Percentiles rank a stretch among this genome's conserved stretches.
Conservation (phyloP, 2,888 invertebrate species). For the Xylota sylvarum region DNA sequence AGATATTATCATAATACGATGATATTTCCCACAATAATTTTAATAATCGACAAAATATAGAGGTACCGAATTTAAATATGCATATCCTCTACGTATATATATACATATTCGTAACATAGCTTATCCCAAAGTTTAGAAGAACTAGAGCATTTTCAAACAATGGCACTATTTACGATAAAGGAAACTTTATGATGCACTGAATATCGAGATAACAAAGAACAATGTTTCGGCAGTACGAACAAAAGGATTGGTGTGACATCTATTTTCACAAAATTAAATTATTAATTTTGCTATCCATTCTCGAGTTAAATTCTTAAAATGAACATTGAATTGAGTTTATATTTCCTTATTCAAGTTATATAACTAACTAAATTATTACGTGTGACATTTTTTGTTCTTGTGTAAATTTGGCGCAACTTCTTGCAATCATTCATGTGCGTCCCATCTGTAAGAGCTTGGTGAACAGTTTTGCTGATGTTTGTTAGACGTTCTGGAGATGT, state of each 20-base stretch:
- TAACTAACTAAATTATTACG: too few relatives aligned
- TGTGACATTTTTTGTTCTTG: neutral
- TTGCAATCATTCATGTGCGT: too few relatives aligned
- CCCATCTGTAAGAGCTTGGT: too few relatives aligned
- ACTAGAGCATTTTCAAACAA: neutral
- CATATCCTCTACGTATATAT: too few relatives aligned
- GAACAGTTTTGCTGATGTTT: too few relatives aligned
- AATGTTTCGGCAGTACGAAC: neutral
- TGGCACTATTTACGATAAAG: neutral
- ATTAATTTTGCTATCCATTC: neutral
- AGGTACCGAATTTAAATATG: too few relatives aligned
- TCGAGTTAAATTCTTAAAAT: neutral
- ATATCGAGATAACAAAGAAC: neutral
- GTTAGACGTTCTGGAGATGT: too few relatives aligned
- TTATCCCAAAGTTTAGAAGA: neutral
- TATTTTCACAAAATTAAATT: neutral
- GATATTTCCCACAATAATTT: too few relatives aligned
- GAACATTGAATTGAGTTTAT: neutral
- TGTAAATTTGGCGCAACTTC: too few relatives aligned
- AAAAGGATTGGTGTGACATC: neutral
- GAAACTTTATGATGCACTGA: neutral
- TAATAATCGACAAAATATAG: too few relatives aligned
- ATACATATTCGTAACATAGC: neutral
- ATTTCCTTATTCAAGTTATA: too few relatives aligned
- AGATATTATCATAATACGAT: too few relatives aligned